Percentiles rank a stretch among this genome's conserved stretches.
These are phyloP conservation scores for Phyllostomus hastatus DNA, from an alignment of 2,113 vertebrate genomes.

Conservation along the genomic window DNA sequence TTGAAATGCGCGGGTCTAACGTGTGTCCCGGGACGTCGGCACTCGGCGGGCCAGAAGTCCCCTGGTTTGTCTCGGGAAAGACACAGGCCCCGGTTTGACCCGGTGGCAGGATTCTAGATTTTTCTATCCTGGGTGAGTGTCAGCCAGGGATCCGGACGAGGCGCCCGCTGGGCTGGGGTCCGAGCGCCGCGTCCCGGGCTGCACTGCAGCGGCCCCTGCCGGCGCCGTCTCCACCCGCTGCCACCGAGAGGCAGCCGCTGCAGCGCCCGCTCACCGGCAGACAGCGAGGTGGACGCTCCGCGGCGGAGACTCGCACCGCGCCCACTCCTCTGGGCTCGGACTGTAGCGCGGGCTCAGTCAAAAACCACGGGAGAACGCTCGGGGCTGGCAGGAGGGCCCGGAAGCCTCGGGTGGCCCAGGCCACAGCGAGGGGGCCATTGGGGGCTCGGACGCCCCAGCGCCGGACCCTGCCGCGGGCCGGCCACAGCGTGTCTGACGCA, in stretches of 20 bases:
- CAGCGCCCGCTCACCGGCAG: too few relatives aligned
- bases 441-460: neutral
- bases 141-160: too few relatives aligned
- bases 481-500: rapidly evolving
- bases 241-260: neutral
- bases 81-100: neutral
- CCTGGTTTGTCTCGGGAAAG: neutral
- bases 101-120: neutral
- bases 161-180: neutral
- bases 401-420: rapidly evolving
- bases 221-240: neutral
- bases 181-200: neutral
- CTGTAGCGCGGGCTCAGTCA: too few relatives aligned
- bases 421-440: neutral
- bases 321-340: too few relatives aligned
- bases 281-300: rapidly evolving
- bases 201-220: neutral
- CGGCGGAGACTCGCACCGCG: too few relatives aligned
- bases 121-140: neutral
- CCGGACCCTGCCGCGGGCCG: rapidly evolving
- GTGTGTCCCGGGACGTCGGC: too few relatives aligned
- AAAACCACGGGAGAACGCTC: too few relatives aligned
- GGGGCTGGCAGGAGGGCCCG: neutral
- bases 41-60: neutral
- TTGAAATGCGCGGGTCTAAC: neutral